phyloP scores from a whole-genome alignment of 2,113 vertebrate genomes.

The Rallus limicola region DNA sequence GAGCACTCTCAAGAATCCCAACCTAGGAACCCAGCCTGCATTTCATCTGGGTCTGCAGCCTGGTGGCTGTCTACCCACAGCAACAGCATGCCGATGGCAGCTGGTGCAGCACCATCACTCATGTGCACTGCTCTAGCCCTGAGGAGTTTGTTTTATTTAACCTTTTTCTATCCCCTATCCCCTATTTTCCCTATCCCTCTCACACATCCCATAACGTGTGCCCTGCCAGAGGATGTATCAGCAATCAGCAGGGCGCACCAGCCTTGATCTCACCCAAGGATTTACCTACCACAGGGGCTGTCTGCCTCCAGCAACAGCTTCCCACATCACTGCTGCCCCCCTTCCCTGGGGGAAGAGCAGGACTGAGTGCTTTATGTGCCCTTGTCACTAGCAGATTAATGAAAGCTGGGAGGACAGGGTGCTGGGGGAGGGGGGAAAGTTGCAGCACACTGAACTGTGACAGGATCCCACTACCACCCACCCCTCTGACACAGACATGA shows the following conservation, averaged over 20 bases:
- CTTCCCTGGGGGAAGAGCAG: background rate
- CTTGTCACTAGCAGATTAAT: conserved; percentile 37
- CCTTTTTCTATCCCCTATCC: background rate
- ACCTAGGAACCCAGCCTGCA: background rate
- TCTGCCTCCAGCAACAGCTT: background rate
- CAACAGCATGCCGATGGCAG: fast-evolving
- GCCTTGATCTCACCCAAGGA: background rate
- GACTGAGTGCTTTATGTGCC: background rate
- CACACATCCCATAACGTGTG: background rate
- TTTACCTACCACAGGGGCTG: background rate
- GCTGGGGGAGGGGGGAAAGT: background rate
- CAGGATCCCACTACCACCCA: background rate
- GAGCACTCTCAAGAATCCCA: background rate
- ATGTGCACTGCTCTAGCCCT: fast-evolving
- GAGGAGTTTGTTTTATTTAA: background rate
- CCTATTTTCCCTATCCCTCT: background rate
- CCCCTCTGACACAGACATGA: background rate
- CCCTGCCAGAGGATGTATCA: fast-evolving
- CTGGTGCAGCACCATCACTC: background rate
- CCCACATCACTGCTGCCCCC: background rate
- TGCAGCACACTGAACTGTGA: background rate
- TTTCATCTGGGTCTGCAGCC: background rate
- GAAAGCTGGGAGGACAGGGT: background rate
- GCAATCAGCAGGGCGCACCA: background rate
- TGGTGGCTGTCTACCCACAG: background rate